Evolutionary conservation across 2,113 vertebrate species (phyloP), one percentile per base, ranked within the genome.

Genomic region (Aegotheles bennettii): DNA sequence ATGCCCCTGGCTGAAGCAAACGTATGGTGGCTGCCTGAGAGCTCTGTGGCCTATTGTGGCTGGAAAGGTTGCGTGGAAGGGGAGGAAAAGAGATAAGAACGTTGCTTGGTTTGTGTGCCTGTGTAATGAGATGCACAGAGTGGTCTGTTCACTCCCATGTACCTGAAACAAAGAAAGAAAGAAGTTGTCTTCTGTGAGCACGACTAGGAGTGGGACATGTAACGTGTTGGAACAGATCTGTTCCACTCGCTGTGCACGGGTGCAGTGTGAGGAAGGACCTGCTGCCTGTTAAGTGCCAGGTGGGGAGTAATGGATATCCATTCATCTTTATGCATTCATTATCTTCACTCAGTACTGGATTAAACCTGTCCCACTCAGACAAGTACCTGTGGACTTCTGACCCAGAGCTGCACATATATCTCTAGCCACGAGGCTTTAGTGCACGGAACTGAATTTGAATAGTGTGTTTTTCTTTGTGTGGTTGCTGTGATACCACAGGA

Each of bases 21-120:
- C 48, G 4, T 11, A 0, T 1, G 2, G 25, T 54, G 28, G 12
- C 53, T 61, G 23, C 18, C 40, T 31, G 13, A 68, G 9, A 60
- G 7, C 23, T 69, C 40, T 70, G n/a, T 47, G 36, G 59, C 48
- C 9, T 43, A 14, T 29, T 4, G 1, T 51, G 43, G 10, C 74
- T 56, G 48, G 43, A 60, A 45, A 35, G 23, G 16, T 29, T 36
- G 35, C 16, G 5, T 40, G 54, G 70, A 64, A 87, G 63, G 3
- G 8, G 35, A 19, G 8, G 10, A 31, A 48, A 40, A 75, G 20
- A 69, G 81, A 20, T 26, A 31, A 61, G n/a, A 56, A 33, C 6
- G 1, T 9, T 43, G 6, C 8, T n/a, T 26, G 23, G 18, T 51
- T 59, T 65, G 11, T 42, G 31, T 57, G 36, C n/a, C 51, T 43